A percentile compares a stretch with the other conserved stretches of the same genome.
These are phyloP conservation scores for Ciconia boyciana DNA, from an alignment of 2,113 vertebrate genomes.

Conservation along the genomic window DNA sequence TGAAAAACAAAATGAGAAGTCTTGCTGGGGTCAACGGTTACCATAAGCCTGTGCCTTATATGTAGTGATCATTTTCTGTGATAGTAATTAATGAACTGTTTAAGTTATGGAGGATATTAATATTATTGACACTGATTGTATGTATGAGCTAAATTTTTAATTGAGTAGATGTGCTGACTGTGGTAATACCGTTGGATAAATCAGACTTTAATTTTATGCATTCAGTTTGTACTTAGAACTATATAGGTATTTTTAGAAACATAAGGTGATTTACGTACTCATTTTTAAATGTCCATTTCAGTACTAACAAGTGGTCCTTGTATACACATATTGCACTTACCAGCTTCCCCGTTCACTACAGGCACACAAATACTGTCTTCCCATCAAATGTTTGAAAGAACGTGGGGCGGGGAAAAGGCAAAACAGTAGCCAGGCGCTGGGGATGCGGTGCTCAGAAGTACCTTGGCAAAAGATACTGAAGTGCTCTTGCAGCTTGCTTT, in stretches of 20 bases:
- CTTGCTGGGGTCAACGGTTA: not conserved
- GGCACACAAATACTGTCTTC: not conserved
- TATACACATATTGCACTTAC: too few species aligned
- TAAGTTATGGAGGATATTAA: not conserved
- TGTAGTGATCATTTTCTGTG: not conserved
- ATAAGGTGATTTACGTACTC: not conserved
- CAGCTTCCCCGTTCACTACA: not conserved
- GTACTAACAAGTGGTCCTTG: not conserved
- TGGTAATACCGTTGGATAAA: not conserved
- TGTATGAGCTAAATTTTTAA: not conserved
- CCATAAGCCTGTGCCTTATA: not conserved
- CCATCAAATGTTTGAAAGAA: not conserved
- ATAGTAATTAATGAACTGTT: not conserved
- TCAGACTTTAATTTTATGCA: not conserved
- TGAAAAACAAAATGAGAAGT: not conserved
- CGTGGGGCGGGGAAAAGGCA: accelerated
- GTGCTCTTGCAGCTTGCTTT: not conserved
- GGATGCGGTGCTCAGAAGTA: not conserved
- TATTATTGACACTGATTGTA: not conserved
- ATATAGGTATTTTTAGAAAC: not conserved
- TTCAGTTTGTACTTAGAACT: not conserved
- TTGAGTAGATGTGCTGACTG: not conserved
- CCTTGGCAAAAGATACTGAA: not conserved
- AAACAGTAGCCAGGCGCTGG: not conserved
- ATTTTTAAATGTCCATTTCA: not conserved